Evolutionary conservation across 2,113 vertebrate genomes (phyloP).

Genomic region (Bos javanicus): DNA sequence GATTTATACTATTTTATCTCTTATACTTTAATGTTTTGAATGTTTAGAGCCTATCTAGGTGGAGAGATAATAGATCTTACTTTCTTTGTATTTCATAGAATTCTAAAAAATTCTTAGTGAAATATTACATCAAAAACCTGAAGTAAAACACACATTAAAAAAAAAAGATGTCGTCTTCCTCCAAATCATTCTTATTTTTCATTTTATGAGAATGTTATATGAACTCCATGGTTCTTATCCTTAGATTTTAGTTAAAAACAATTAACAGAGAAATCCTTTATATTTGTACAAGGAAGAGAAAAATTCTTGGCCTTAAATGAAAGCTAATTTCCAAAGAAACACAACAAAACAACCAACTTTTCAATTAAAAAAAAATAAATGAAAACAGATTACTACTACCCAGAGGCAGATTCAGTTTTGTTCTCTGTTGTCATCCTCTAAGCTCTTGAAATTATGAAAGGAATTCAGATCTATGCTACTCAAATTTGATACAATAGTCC

Average conservation of each 20-base stretch:
- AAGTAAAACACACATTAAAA: background rate
- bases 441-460: constrained; percentile 12
- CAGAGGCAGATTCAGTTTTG: background rate
- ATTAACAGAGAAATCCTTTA: background rate
- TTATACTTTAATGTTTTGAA: background rate
- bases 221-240: background rate
- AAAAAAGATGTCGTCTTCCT: background rate
- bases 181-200: background rate
- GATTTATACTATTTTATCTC: background rate
- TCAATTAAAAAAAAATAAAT: background rate
- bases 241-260: background rate
- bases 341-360: background rate
- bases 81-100: background rate
- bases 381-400: background rate
- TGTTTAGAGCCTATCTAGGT: background rate
- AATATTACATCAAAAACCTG: background rate
- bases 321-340: constrained; percentile 27
- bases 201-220: background rate
- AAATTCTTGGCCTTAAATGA: background rate
- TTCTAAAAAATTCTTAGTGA: background rate
- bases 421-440: background rate
- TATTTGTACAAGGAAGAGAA: background rate
- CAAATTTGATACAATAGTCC: background rate
- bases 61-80: background rate
- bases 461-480: background rate